phyloP scores from a whole-genome alignment of 1,140 invertebrate species.

The Grapholita molesta region DNA sequence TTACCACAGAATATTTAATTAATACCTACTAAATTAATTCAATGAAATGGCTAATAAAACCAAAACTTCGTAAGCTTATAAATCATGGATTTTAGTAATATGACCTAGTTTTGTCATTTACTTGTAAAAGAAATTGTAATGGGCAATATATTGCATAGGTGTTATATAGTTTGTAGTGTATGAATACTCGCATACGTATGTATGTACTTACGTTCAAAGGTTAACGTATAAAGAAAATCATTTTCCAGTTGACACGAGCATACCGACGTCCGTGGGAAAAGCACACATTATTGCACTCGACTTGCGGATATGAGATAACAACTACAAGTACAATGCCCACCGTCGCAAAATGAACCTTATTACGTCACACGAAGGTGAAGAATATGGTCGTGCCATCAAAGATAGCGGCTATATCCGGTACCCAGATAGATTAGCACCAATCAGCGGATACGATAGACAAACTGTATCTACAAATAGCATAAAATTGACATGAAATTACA shows the following conservation, averaged over 20 bases:
- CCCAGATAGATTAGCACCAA: constrained; percentile 51
- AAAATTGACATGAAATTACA: background rate
- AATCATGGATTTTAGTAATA: too few relatives aligned
- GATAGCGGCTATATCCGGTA: constrained; percentile 56
- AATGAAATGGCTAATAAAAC: too few relatives aligned
- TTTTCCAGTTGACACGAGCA: constrained; percentile 25
- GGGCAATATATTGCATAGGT: too few relatives aligned
- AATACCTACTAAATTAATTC: too few relatives aligned
- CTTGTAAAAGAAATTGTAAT: too few relatives aligned
- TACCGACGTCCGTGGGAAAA: constrained; percentile 56
- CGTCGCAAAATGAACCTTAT: background rate
- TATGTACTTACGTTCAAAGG: background rate
- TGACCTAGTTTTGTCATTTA: too few relatives aligned
- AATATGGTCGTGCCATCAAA: background rate
- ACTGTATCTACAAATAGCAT: background rate
- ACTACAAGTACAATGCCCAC: background rate
- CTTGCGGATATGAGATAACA: constrained; percentile 58
- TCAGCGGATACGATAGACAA: constrained; percentile 37
- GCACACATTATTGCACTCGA: constrained; percentile 49
- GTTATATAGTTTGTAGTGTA: too few relatives aligned
- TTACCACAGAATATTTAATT: too few relatives aligned
- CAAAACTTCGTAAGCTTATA: too few relatives aligned
- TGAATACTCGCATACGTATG: background rate
- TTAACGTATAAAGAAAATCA: constrained; percentile 7
- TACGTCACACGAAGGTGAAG: background rate